Percentiles rank a stretch among this genome's conserved stretches.
phyloP scores from a whole-genome alignment of 2,797 vertebrate genomes.

The Capromys pilorides region DNA sequence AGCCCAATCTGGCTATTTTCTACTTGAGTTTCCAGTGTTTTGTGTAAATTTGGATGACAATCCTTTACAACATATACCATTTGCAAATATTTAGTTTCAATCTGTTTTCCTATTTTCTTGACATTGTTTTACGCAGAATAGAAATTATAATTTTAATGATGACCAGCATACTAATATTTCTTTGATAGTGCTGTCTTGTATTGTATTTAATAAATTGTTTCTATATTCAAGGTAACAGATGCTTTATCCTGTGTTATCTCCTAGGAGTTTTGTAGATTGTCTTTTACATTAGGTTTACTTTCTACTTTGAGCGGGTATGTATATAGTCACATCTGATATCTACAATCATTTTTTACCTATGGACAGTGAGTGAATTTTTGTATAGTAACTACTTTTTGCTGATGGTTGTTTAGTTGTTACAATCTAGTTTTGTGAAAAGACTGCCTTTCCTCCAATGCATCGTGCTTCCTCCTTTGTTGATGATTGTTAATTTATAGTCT shows the following conservation, averaged over 20 bases:
- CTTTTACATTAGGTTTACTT: neutral
- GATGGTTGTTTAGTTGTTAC: neutral
- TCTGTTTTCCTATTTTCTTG: neutral
- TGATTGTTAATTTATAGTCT: neutral
- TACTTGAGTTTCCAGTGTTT: neutral
- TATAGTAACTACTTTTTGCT: neutral
- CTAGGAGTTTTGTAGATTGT: neutral
- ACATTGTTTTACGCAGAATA: neutral
- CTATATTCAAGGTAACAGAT: neutral
- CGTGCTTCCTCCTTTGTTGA: neutral
- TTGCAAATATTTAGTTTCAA: neutral
- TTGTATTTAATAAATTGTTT: neutral
- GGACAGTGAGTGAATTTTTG: no score
- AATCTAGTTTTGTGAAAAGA: neutral
- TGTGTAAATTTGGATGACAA: neutral
- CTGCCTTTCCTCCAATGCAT: neutral
- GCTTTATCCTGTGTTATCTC: neutral
- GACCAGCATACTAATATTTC: neutral
- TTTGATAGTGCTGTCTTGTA: neutral
- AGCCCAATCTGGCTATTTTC: neutral
- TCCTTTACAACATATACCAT: accelerated
- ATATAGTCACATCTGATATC: neutral
- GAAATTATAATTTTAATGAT: neutral
- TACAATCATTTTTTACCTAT: neutral
- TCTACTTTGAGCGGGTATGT: neutral